Evolutionary conservation across 2,888 invertebrate species (phyloP).

Genomic region (Agrotis puta): DNA sequence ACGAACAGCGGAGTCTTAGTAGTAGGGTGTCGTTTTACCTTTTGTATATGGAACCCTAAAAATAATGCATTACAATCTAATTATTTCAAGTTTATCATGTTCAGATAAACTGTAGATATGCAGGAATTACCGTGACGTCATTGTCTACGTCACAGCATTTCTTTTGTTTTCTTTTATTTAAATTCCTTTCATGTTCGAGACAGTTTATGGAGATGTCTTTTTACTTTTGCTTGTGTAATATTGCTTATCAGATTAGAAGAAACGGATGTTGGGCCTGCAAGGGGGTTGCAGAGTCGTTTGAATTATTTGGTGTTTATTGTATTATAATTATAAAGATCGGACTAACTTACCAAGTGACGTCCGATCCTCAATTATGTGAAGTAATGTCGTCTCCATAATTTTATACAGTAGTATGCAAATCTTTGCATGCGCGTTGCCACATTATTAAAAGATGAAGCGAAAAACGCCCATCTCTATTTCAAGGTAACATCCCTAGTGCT

Average conservation of each 20-base stretch:
- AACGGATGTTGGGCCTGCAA: neutral
- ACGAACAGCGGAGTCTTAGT: too few species aligned
- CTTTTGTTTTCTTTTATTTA: slow-evolving; percentile 25
- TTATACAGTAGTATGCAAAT: too few species aligned
- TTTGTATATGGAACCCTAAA: neutral
- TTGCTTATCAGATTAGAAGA: neutral
- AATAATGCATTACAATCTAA: slow-evolving; percentile 15
- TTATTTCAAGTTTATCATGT: slow-evolving; percentile 32
- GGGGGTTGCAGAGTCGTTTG: neutral
- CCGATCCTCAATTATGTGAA: too few species aligned
- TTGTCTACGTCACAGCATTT: slow-evolving; percentile 18
- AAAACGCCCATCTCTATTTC: too few species aligned
- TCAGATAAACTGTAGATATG: slow-evolving; percentile 40
- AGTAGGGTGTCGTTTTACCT: too few species aligned
- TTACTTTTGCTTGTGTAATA: neutral
- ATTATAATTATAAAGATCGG: too few species aligned
- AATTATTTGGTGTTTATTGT: too few species aligned
- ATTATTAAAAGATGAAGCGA: too few species aligned
- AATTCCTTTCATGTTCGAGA: neutral
- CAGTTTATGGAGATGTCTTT: neutral
- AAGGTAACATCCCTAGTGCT: too few species aligned
- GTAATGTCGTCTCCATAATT: too few species aligned
- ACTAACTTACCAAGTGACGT: too few species aligned
- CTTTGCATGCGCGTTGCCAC: too few species aligned
- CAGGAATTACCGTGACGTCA: slow-evolving; percentile 50